These are phyloP conservation scores for Stramonita haemastoma DNA, from an alignment of 2,888 invertebrate genomes.

Conservation along the genomic window DNA sequence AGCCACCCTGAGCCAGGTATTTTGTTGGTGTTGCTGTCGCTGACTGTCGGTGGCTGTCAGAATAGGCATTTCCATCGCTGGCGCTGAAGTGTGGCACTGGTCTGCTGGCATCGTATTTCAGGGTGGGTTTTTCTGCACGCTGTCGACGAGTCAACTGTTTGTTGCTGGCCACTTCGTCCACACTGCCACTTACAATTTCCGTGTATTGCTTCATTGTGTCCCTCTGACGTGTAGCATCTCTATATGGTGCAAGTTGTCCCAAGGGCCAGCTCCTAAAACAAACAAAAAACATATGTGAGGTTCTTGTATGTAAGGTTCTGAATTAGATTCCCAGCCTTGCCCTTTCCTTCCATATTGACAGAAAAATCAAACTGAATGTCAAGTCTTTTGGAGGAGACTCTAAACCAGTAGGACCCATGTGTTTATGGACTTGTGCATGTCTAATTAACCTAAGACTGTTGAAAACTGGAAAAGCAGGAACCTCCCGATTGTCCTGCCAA, in stretches of 20 bases:
- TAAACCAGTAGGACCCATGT: no score
- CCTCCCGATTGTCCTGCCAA: no score
- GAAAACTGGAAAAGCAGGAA: no score
- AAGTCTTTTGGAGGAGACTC: no score
- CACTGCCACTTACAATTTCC: conserved; percentile 57
- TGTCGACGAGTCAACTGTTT: conserved; percentile 71
- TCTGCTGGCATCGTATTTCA: conserved; percentile 66
- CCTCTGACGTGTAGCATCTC: background rate
- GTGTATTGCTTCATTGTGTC: conserved; percentile 6
- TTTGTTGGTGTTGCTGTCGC: background rate
- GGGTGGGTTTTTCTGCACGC: conserved; percentile 65
- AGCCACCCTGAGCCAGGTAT: background rate
- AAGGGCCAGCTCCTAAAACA: no score
- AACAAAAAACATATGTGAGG: no score
- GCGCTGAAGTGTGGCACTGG: conserved; percentile 64
- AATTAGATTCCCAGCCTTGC: no score
- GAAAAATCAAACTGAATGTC: no score
- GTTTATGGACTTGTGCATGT: no score
- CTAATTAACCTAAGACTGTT: no score
- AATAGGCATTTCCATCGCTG: conserved; percentile 50
- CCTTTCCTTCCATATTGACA: no score
- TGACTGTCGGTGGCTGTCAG: background rate
- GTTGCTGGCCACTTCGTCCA: conserved; percentile 65
- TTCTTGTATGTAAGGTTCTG: no score
- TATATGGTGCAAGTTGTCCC: background rate